Base-by-base conservation (phyloP, 1,140 invertebrate species). In the Drosophila saltans region DNA sequence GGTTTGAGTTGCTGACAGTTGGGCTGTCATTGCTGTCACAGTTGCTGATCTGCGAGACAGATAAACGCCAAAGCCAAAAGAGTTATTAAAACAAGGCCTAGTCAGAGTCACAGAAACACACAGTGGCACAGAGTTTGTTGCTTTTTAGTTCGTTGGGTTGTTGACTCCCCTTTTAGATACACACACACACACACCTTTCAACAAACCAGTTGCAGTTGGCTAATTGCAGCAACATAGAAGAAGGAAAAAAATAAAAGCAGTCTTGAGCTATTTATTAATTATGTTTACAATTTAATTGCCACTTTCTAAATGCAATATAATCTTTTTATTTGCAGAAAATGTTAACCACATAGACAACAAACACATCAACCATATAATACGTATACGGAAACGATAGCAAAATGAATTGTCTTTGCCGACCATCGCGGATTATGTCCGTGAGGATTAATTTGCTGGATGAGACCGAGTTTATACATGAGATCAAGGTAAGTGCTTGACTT, bases 401-500 rank as follows among this genome's bases (percentile, higher is more conserved):
- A 62, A 92, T 92, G 92, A 82, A 92, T 81, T 92, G 92, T 77
- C 84, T 92, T 36, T 92, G 92, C 78, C 83, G 92, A 77, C 91
- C 92, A 52, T 92, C 92, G 68, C 91, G 91, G 76, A 92, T 91
- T 65, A 92, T 92, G 82, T 86, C 92, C 83, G 92, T 92, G 69
- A 86, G 92, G 90, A 94, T 95, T 80, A 94, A 95, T 78, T 93
- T 95, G 71, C 93, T 95, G 79, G 94, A 95, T 86, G 95, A 95
- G 88, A 94, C 95, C 78, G 95, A 95, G 86, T 93, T 95, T 52
- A 92, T 95, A 66, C 94, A 95, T 80, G 95, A 95, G 81, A 93
- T 95, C 66, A 93, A 94, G 92, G 94, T 94, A 79, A 94, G 93
- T 93, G 33, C 5, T 9, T 58, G 52, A 39, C 67, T 69, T 57